These are phyloP conservation scores for Scrobipalpa atriplicella DNA, from an alignment of 2,888 invertebrate species.

Conservation along the genomic window DNA sequence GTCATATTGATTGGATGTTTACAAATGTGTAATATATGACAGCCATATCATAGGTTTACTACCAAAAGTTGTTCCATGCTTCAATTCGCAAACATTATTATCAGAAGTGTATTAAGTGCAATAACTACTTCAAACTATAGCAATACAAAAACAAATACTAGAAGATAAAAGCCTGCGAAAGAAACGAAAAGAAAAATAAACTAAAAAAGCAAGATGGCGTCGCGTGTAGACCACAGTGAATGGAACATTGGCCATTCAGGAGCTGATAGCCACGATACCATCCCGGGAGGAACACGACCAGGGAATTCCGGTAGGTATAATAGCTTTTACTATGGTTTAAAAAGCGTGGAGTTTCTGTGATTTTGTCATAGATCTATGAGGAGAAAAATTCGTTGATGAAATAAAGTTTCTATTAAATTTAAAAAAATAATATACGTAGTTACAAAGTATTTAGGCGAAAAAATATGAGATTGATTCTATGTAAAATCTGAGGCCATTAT, in stretches of 20 bases:
- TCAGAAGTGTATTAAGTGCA: neutral
- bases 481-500: too few relatives aligned
- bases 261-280: conserved; percentile 32
- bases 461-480: too few relatives aligned
- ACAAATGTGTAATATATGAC: too few relatives aligned
- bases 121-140: neutral
- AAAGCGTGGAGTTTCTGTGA: neutral
- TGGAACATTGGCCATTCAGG: conserved; percentile 39
- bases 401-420: too few relatives aligned
- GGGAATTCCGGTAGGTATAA: conserved; percentile 19
- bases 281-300: conserved; percentile 18
- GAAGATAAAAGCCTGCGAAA: neutral
- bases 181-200: conserved; percentile 1
- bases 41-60: too few relatives aligned
- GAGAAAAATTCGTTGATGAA: too few relatives aligned
- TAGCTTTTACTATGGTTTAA: neutral
- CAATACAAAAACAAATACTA: neutral
- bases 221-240: conserved; percentile 35
- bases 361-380: neutral
- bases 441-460: too few relatives aligned
- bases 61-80: too few relatives aligned
- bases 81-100: neutral
- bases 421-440: too few relatives aligned
- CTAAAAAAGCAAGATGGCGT: neutral
- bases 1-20: too few relatives aligned